Evolutionary conservation across 2,113 vertebrate species (phyloP).

Genomic region (Anseranas semipalmata): DNA sequence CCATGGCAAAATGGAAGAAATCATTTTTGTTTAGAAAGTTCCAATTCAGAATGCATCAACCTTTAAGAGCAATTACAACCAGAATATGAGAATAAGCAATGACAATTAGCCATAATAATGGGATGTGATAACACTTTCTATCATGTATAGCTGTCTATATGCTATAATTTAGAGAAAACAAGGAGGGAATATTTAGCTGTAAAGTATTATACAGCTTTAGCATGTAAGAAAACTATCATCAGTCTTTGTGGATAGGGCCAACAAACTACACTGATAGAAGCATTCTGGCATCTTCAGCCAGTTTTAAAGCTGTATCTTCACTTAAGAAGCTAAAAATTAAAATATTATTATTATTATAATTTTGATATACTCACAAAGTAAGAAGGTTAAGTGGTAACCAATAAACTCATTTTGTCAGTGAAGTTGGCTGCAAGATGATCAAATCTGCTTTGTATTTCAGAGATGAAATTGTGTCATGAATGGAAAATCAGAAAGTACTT

Average conservation of each 20-base stretch:
- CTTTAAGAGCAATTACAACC: background rate
- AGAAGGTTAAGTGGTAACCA: background rate
- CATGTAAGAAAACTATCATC: background rate
- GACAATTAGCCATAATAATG: background rate
- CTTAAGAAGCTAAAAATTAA: background rate
- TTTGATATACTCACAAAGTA: background rate
- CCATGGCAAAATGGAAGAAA: background rate
- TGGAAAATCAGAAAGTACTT: background rate
- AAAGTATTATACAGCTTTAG: background rate
- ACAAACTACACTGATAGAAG: background rate
- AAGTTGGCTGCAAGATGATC: background rate
- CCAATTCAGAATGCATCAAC: background rate
- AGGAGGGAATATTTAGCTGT: background rate
- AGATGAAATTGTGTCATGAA: background rate
- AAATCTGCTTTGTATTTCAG: background rate
- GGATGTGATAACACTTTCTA: background rate
- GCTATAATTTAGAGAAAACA: background rate
- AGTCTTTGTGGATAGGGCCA: background rate
- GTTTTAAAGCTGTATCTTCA: background rate
- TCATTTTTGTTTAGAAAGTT: background rate
- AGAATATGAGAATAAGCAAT: background rate
- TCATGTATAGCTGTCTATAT: background rate
- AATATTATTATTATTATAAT: no score
- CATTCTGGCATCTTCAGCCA: rapidly evolving
- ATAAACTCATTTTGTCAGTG: background rate